A percentile compares a stretch with the other conserved stretches of the same genome.
phyloP scores from a whole-genome alignment of 2,797 vertebrate species.

The Cirrhinus mrigala region DNA sequence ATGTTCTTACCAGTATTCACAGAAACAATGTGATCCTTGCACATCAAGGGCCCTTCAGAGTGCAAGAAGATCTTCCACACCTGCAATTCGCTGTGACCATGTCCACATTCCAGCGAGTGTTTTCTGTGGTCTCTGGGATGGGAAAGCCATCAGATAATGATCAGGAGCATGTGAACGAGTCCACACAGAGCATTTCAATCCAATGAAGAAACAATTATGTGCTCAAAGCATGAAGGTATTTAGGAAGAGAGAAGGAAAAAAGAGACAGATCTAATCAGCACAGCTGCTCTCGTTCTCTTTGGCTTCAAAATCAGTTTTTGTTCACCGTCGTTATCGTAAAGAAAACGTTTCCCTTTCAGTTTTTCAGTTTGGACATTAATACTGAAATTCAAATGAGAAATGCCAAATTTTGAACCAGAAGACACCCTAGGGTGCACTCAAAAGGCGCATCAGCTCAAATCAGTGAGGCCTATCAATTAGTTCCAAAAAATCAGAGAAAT shows the following conservation, averaged over 20 bases:
- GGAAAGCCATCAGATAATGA: conserved; percentile 23
- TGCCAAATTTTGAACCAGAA: background rate
- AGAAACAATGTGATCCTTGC: background rate
- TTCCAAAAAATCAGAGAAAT: background rate
- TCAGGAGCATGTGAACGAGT: background rate
- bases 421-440: background rate
- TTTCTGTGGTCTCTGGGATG: conserved; percentile 3
- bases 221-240: conserved; percentile 3
- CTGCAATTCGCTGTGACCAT: background rate
- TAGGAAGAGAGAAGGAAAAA: conserved; percentile 16
- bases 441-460: background rate
- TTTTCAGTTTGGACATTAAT: background rate
- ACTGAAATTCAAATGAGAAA: background rate
- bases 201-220: conserved; percentile 28
- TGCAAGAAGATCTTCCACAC: background rate
- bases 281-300: conserved; percentile 26
- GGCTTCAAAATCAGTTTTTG: background rate
- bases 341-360: conserved; percentile 3
- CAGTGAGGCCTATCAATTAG: background rate
- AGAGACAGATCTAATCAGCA: conserved; percentile 43
- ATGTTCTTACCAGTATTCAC: background rate
- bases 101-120: conserved; percentile 18
- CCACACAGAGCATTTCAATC: conserved; percentile 11
- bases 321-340: background rate
- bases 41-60: background rate